Base-by-base conservation (phyloP, 2,888 invertebrate genomes). In the Ichneumoninae sp. region DNA sequence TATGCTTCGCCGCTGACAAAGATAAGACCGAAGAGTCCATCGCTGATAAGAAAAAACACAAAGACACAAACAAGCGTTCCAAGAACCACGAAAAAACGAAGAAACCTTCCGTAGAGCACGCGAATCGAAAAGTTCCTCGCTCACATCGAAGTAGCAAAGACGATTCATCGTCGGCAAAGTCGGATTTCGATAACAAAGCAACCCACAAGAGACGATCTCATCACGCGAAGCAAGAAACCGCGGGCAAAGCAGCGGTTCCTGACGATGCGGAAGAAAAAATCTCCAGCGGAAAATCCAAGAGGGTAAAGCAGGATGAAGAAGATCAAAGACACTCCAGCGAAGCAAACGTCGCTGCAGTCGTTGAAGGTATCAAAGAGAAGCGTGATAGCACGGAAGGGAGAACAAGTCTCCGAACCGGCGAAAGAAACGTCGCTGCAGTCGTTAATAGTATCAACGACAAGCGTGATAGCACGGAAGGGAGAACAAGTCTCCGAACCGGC, bases 221-320 rank as follows among this genome's bases (percentile, higher is more conserved):
- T 76, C 40, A 33, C 50, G 7, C 36, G 6, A 75, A 79, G 40
- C 63, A 54, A 3, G 74, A 69, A 69, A 47, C 47, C 1, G 3
- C 8, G 3, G 70, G 75, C 13, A 47, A 68, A 63, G 0, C 6
- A 5, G n/a, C 19, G 19, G 57, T 68, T 4, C 13, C 16, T 1
- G 75, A 80, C 5, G 54, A 73, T 16, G 4, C n/a, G 40, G 33
- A 8, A 33, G 30, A 33, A n/a, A 77, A 77, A 3, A 19, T 60
- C 40, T 16, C 50, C n/a, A 36, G 6, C 10, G 30, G 54, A 5
- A 76, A 63, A 47, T 50, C 30, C 6, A 76, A 68, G 22, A 44
- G 63, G 52, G n/a, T 4, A 6, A 54, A 19, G 52, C 52, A 54
- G 7, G 52, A 54, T n/a, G 52, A 19, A 1, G 52, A 54, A 19